Evolutionary conservation across 2,888 invertebrate species (phyloP), one percentile per base, ranked within the genome.

Genomic region (Papilio demoleus): DNA sequence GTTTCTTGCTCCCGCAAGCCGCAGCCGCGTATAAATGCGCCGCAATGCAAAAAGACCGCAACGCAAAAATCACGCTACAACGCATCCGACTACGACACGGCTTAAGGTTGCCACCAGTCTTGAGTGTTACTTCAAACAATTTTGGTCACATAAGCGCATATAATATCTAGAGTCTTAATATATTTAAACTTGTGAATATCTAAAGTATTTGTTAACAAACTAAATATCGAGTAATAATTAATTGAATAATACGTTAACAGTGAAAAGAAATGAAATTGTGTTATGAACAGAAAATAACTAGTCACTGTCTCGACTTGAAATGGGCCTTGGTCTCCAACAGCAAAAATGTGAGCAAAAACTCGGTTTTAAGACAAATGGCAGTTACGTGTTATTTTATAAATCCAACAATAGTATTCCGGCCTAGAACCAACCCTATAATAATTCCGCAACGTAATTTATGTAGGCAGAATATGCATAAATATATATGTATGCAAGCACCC

Each of bases 21-120:
- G 47, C 22, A 80, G 80, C 80, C 77, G 79, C 75, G 76, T 83
- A 83, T 85, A 84, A 85, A 84, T 81, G 83, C 76, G 77, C 77
- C 75, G 80, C 47, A 82, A 83, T 82, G 83, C 84, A 88, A 88
- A 87, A 86, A 86, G 83, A 84, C 82, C 76, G 79, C 84, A 81
- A 80, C 77, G 71, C 71, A 70, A 70, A 71, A 81, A 83, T 82
- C 81, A 84, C 84, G 85, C 84, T 85, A 86, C 83, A 86, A 84
- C 82, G 84, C 81, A 73, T 74, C 71, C 72, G 71, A 70, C 73
- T 69, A 68, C 70, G 71, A 64, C 59, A 40, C 19, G 17, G 40
- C 60, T 47, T 64, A 53, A 60, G 65, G 68, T 53, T 69, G 65
- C 50, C 40, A 50, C 65, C 24, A 8, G 36, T 38, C 27, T 27